Base-by-base conservation (phyloP, 2,888 invertebrate genomes). In the Atethmia centrago region DNA sequence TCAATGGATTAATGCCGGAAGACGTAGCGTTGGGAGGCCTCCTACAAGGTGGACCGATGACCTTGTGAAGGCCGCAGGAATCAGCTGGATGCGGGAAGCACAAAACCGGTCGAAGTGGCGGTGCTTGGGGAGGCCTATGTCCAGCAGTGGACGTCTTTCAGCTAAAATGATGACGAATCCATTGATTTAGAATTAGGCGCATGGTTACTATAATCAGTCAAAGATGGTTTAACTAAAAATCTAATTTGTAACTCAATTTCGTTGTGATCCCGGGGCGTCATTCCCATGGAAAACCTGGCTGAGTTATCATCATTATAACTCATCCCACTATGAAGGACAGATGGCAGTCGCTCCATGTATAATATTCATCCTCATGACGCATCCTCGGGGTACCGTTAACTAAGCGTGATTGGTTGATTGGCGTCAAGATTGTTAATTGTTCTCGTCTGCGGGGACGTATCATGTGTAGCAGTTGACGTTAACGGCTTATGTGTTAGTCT, bases 371-470 rank as follows among this genome's bases (percentile, higher is more conserved):
- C 0, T 10, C 10, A 3, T 49, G 65, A 42, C 3, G 55, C 53
- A 47, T 16, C 47, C 59, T 53, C 42, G 19, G 40, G 25, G 62
- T 12, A 45, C 9, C 2, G 53, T 31, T n/a, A 49, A 14, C 21
- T 16, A 19, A 42, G 10, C 8, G 25, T 70, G 71, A 78, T 78
- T 70, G 55, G 55, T 56, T 42, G 42, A 70, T 62, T 49, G 49
- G 42, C 49, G 42, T 70, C 71, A 56, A 56, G 70, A 70, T 77
- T 21, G 70, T 55, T 69, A 62, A 76, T 78, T 19, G 62, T 77
- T 66, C 56, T 58, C 28, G 49, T 67, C 74, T n/a, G 3, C 21
- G 14, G 42, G 49, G 56, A 56, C 49, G 10, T 19, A 49, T 66
- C 8, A 40, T 19, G 25, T 61, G 49, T 19, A 14, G 25, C 16